Conservation (phyloP, 2,888 invertebrate genomes). For the Adineta ricciae region DNA sequence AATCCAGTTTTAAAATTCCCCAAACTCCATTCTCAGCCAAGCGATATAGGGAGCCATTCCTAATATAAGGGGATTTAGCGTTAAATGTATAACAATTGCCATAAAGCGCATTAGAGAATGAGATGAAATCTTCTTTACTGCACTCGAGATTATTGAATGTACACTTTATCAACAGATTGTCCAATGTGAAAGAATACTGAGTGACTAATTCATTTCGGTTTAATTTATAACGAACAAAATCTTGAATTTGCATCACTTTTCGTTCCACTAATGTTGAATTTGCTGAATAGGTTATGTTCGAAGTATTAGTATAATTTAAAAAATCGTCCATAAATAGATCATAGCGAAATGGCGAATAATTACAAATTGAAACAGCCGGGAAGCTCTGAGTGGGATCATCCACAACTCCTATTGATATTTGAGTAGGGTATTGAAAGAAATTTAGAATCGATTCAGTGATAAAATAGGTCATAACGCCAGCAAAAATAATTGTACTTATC, state of each 20-base stretch:
- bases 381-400: conserved; percentile 20
- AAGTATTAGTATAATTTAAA: background rate
- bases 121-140: background rate
- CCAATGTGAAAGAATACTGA: background rate
- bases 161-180: background rate
- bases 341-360: background rate
- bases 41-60: background rate
- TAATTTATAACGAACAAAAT: background rate
- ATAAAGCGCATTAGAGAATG: background rate
- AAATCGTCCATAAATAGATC: background rate
- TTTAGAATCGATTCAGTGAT: background rate
- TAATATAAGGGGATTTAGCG: background rate
- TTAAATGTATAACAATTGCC: background rate
- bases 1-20: background rate
- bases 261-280: background rate
- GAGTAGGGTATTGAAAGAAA: background rate
- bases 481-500: background rate
- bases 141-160: background rate
- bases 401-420: background rate
- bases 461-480: background rate
- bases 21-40: background rate
- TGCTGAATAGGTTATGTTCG: background rate
- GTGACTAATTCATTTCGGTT: background rate
- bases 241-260: background rate
- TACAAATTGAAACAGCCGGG: conserved; percentile 26